These are phyloP conservation scores for Tursiops truncatus DNA, from an alignment of 2,113 vertebrate species.

Conservation along the genomic window DNA sequence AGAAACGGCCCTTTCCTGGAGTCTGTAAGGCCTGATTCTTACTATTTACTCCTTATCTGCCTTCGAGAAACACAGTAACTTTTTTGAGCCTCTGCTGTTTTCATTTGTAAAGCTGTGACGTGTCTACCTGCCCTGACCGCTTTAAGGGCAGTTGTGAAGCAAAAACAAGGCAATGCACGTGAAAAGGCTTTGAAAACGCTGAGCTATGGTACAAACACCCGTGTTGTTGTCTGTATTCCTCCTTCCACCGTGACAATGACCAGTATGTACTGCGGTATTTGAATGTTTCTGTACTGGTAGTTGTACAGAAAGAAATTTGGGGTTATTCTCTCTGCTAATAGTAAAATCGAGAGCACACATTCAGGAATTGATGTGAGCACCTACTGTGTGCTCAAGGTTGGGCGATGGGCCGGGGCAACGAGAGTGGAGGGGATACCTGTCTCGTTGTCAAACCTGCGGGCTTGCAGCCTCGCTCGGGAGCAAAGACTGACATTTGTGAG, in stretches of 20 bases:
- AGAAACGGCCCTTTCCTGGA: background rate
- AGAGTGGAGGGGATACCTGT: background rate
- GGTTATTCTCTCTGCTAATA: background rate
- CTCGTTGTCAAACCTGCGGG: rapidly evolving
- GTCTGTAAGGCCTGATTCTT: background rate
- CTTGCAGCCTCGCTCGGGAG: rapidly evolving
- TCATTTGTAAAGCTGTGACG: background rate
- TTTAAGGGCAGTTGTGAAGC: rapidly evolving
- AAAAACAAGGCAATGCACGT: background rate
- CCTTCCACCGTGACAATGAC: background rate
- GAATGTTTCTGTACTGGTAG: background rate
- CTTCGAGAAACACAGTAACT: background rate
- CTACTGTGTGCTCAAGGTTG: background rate
- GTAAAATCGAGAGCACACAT: background rate
- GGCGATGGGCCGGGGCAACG: rapidly evolving
- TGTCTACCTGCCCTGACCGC: too few species aligned
- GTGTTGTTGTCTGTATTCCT: rapidly evolving
- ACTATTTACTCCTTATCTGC: background rate
- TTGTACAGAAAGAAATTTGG: background rate
- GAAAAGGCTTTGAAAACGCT: too few species aligned
- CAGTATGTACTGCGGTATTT: rapidly evolving
- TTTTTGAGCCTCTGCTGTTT: background rate
- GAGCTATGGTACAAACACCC: rapidly evolving
- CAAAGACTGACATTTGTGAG: background rate
- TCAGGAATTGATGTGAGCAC: background rate